phyloP scores from a whole-genome alignment of 2,888 invertebrate genomes.

The Ectemnius cavifrons region DNA sequence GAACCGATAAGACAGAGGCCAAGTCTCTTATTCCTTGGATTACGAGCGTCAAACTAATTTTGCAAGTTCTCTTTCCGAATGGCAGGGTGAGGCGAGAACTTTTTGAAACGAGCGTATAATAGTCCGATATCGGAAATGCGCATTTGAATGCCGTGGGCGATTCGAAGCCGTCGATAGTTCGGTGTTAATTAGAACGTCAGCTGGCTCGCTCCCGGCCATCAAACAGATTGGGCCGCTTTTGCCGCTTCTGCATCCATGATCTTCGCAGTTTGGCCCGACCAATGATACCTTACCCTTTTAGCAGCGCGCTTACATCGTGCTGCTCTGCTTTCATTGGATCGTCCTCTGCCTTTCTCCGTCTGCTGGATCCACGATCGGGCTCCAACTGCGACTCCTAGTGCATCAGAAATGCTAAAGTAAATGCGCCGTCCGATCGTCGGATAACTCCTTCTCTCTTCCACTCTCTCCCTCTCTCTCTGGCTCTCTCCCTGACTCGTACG shows the following conservation, averaged over 20 bases:
- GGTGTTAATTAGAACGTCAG: conserved; percentile 57
- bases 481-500: too few species aligned
- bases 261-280: conserved; percentile 33
- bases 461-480: background rate
- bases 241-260: conserved; percentile 35
- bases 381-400: conserved; percentile 60
- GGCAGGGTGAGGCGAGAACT: too few species aligned
- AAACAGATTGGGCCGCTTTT: conserved; percentile 46
- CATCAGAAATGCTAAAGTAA: conserved; percentile 75
- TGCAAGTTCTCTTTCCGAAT: conserved; percentile 39
- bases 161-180: conserved; percentile 38
- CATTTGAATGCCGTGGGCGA: background rate
- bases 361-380: background rate
- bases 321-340: conserved; percentile 23
- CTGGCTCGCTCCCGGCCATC: conserved; percentile 48
- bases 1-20: background rate
- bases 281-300: conserved; percentile 5
- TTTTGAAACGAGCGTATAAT: too few species aligned
- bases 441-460: conserved; percentile 26
- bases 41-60: too few species aligned
- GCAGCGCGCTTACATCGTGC: conserved; percentile 8
- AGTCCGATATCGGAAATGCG: background rate
- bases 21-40: background rate
- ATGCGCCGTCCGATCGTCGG: conserved; percentile 62
- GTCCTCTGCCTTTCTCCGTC: background rate